Evolutionary conservation across 1,140 invertebrate species (phyloP).

Genomic region (Trichogramma pretiosum): DNA sequence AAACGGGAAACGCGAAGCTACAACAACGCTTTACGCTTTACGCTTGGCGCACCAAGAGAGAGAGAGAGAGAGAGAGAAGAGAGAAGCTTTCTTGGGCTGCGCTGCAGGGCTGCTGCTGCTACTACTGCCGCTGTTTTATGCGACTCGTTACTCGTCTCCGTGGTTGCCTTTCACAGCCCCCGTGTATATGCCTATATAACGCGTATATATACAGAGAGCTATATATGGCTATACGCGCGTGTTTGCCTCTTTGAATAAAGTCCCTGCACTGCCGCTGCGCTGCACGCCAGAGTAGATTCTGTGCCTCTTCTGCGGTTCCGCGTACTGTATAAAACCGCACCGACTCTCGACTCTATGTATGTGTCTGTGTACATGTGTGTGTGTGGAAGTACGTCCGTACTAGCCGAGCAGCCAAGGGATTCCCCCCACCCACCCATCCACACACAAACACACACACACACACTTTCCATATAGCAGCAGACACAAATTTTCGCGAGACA

Average conservation of each 20-base stretch:
- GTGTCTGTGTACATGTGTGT: no score
- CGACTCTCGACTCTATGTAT: no score
- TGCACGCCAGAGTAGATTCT: slow-evolving; percentile 1
- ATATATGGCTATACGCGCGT: no score
- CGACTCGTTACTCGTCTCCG: slow-evolving; percentile 14
- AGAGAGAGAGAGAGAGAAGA: neutral
- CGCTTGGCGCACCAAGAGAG: slow-evolving; percentile 1
- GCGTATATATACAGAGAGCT: no score
- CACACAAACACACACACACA: neutral
- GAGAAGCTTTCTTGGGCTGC: slow-evolving; percentile 1
- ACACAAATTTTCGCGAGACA: slow-evolving; percentile 23
- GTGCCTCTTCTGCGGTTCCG: neutral
- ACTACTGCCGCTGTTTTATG: slow-evolving; percentile 8
- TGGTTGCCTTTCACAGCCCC: slow-evolving; percentile 8
- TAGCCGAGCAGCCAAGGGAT: no score
- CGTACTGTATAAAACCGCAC: slow-evolving; percentile 6
- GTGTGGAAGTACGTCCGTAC: no score
- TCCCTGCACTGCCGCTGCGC: neutral
- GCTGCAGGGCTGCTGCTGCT: slow-evolving; percentile 7
- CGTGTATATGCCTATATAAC: neutral
- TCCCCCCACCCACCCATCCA: no score
- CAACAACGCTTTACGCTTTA: slow-evolving; percentile 21
- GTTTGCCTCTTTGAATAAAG: slow-evolving; percentile 15
- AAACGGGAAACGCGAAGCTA: slow-evolving; percentile 8
- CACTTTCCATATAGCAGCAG: no score